These are phyloP conservation scores for Chloroceryle aenea DNA, from an alignment of 2,113 vertebrate genomes.

Conservation along the genomic window DNA sequence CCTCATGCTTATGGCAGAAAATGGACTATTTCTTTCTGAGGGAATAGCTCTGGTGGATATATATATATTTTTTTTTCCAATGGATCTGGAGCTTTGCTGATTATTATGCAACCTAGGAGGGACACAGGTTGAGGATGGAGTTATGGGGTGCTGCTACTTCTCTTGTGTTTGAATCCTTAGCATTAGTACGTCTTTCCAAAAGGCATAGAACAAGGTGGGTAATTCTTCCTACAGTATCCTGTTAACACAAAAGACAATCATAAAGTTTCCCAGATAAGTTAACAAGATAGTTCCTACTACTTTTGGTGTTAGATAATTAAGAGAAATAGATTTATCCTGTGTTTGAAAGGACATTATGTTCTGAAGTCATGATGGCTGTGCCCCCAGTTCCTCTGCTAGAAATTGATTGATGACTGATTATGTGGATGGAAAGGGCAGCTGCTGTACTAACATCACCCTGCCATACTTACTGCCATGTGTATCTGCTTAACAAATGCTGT, in stretches of 20 bases:
- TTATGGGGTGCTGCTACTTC: not conserved
- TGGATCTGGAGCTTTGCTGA: not conserved
- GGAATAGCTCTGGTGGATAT: not conserved
- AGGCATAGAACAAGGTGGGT: not conserved
- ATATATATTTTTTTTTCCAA: no score
- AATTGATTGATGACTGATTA: not conserved
- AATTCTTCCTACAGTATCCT: not conserved
- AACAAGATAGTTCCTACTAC: not conserved
- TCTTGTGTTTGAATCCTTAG: not conserved
- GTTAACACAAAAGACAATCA: not conserved
- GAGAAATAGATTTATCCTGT: not conserved
- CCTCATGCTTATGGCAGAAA: no score
- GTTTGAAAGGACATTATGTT: not conserved
- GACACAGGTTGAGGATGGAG: not conserved
- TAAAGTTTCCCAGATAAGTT: not conserved
- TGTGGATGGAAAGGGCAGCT: not conserved
- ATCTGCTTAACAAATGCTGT: not conserved
- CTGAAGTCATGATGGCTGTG: not conserved
- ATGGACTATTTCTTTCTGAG: not conserved
- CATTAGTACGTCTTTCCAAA: not conserved
- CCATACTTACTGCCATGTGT: not conserved
- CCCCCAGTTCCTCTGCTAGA: not conserved
- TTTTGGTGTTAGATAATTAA: not conserved
- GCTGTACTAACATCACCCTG: not conserved
- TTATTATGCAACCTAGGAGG: not conserved